These are phyloP conservation scores for Thecocarcelia acutangulata DNA, from an alignment of 2,888 invertebrate genomes.

Conservation along the genomic window DNA sequence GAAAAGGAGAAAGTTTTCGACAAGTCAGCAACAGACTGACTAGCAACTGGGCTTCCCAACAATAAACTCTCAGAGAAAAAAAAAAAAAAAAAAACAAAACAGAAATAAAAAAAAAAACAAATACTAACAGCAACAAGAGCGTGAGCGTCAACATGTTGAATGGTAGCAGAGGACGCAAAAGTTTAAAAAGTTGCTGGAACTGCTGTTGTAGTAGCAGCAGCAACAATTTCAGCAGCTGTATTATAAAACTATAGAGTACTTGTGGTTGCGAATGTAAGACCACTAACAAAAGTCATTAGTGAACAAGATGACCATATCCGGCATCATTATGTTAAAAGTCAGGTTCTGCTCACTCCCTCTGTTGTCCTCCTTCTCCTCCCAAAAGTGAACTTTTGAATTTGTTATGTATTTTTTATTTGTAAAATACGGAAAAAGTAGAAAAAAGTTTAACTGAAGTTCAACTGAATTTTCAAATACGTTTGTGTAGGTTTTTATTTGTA, in stretches of 20 bases:
- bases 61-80: conserved; percentile 27
- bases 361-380: conserved; percentile 18
- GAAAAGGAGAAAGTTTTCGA: conserved; percentile 62
- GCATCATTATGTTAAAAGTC: conserved; percentile 66
- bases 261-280: conserved; percentile 62
- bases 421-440: conserved; percentile 20
- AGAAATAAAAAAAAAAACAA: neutral
- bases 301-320: conserved; percentile 70
- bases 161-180: conserved; percentile 9
- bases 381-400: conserved; percentile 48
- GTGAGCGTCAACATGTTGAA: neutral
- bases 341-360: conserved; percentile 19
- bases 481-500: conserved; percentile 16
- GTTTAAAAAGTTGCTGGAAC: neutral
- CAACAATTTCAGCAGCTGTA: conserved; percentile 55
- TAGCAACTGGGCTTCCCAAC: conserved; percentile 46
- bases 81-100: conserved; percentile 2
- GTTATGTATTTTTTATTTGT: neutral
- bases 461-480: conserved; percentile 62
- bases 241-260: conserved; percentile 59
- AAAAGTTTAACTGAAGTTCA: conserved; percentile 58
- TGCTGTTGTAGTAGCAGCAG: conserved; percentile 30
- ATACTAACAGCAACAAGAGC: neutral
- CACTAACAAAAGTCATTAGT: conserved; percentile 69
- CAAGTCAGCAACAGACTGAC: conserved; percentile 64